phyloP scores from a whole-genome alignment of 2,888 invertebrate genomes.

The Latheticus oryzae region DNA sequence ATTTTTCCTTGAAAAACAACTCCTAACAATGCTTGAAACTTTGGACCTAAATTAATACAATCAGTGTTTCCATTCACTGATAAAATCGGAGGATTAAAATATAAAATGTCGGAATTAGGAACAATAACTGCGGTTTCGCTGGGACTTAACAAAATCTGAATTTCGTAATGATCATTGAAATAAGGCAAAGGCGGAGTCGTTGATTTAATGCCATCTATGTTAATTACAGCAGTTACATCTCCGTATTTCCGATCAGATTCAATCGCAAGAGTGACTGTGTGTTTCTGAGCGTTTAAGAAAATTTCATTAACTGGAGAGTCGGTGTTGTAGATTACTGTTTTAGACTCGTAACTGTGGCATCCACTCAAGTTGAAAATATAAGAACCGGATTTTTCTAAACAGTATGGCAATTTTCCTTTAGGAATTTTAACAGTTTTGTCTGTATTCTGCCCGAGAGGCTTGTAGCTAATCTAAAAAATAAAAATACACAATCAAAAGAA shows the following conservation, averaged over 20 bases:
- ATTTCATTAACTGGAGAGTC: conserved; percentile 62
- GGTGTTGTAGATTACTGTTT: conserved; percentile 62
- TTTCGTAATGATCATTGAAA: conserved; percentile 59
- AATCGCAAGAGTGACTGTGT: conserved; percentile 55
- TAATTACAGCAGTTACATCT: conserved; percentile 42
- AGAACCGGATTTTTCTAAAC: conserved; percentile 76
- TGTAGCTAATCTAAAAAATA: conserved; percentile 66
- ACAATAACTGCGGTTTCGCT: conserved; percentile 72
- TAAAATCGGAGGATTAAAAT: conserved; percentile 75
- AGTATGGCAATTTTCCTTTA: conserved; percentile 78
- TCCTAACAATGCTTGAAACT: conserved; percentile 64
- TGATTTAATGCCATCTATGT: conserved; percentile 48
- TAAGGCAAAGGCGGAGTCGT: conserved; percentile 51
- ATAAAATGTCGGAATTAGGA: conserved; percentile 77
- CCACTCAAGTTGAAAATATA: conserved; percentile 81
- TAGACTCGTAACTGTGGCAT: conserved; percentile 80
- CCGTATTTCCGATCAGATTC: conserved; percentile 55
- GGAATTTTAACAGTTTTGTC: conserved; percentile 64
- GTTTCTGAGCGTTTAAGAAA: conserved; percentile 59
- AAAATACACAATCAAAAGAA: not conserved
- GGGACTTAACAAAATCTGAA: conserved; percentile 65
- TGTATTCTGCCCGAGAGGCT: conserved; percentile 53
- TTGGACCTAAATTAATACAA: conserved; percentile 74
- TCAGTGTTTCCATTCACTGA: conserved; percentile 74
- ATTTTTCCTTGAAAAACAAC: conserved; percentile 72